Conservation (phyloP, 2,888 invertebrate genomes). For the Hirtodrosophila confusa region DNA sequence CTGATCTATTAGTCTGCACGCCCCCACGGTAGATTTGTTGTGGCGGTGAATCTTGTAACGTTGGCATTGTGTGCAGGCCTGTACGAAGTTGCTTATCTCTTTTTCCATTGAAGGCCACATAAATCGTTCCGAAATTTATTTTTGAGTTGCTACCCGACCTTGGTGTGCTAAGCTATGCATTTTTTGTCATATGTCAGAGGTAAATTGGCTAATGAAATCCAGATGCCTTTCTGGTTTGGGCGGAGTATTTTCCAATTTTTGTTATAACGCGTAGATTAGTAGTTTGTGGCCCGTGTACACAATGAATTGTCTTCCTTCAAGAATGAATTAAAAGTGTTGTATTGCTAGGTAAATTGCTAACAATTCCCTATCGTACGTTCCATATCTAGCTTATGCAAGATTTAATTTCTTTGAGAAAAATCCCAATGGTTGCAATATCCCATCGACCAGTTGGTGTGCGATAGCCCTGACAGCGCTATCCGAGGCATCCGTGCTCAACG, state of each 20-base stretch:
- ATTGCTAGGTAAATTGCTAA: too few relatives aligned
- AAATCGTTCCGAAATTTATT: not conserved
- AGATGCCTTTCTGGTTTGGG: not conserved
- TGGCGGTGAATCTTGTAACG: not conserved
- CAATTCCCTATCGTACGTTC: not conserved
- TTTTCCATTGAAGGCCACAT: too few relatives aligned
- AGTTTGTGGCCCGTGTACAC: not conserved
- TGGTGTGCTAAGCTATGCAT: not conserved
- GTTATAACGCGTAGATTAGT: not conserved
- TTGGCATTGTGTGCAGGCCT: not conserved
- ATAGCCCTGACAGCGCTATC: too few relatives aligned
- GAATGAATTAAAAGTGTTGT: too few relatives aligned
- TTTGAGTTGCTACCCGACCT: not conserved
- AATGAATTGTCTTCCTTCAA: too few relatives aligned
- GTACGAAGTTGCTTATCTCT: too few relatives aligned
- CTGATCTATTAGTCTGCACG: too few relatives aligned
- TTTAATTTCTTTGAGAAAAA: not conserved
- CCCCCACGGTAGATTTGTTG: not conserved
- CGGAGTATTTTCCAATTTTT: constrained; percentile 1
- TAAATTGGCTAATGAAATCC: not conserved
- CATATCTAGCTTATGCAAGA: not conserved
- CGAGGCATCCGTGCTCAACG: too few relatives aligned
- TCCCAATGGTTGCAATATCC: not conserved
- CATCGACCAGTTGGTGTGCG: too few relatives aligned
- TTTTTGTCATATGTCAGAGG: not conserved